Evolutionary conservation across 2,888 invertebrate species (phyloP), one percentile per base, ranked within the genome.

Genomic region (Oxyscelio sp.): DNA sequence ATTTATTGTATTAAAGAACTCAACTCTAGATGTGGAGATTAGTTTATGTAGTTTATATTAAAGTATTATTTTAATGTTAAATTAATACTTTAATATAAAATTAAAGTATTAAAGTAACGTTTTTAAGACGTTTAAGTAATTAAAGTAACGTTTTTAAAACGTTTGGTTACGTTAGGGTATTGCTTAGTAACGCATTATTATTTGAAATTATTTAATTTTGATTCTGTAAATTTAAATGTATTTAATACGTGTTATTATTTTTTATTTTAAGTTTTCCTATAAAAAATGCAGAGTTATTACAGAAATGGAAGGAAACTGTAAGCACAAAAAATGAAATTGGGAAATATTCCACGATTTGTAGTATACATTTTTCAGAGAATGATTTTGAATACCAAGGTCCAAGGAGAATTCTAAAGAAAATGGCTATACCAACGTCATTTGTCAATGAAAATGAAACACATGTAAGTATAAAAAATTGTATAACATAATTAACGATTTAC

Each of bases 301-400:
- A 48, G 17, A 21, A 65, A 48, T 65, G 65, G 65, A 65, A 4
- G 27, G 9, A 45, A 21, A 21, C n/a, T 1, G 34, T 65, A 19
- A 8, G 0, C 2, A 13, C 21, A 5, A 48, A 65, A 65, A 31
- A 5, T 50, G n/a, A 0, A 22, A 38, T 66, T 22, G 52, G 66
- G 38, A 66, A 52, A 22, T 66, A 66, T 66, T 66, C 52, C 5
- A 31, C 24, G 5, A 66, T 66, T 22, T 66, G 66, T 13, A 66
- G 52, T 66, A 17, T 66, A 4, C 66, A 66, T 38, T 66, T 66
- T 38, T 4, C 19, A 5, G 52, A 66, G 9, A 27, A 19, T 27
- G 66, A 66, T 38, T 66, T 52, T 66, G 22, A 22, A 2, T 66
- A 66, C 22, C 15, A n/a, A 3, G 66, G 66, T 4, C 52, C 66